Evolutionary conservation across 2,797 vertebrate species (phyloP), one percentile per base, ranked within the genome.

Genomic region (Enteromius mattozi): DNA sequence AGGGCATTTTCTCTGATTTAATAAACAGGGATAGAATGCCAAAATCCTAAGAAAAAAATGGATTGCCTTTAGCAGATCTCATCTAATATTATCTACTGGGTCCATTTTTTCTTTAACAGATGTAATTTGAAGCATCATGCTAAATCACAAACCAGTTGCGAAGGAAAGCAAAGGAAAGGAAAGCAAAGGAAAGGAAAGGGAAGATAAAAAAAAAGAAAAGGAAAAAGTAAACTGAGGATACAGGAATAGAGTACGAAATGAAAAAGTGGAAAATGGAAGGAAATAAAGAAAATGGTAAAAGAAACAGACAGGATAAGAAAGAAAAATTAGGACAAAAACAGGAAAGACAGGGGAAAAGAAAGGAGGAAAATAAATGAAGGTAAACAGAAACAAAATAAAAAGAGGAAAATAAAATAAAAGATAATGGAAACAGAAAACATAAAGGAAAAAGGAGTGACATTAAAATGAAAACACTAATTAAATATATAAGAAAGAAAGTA

Each of bases 1-100:
- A 89, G 81, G 87, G 71, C 79, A 81, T 83, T 87, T 89, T 83
- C 72, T 78, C 82, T 85, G 86, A 86, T 89, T 87, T 85, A 86
- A 88, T 84, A 85, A 88, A 88, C 56, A 74, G 49, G 56, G 71
- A 87, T 77, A 81, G 83, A 74, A 87, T 86, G 78, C 86, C 83
- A 90, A 71, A 78, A 78, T 88, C 87, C 85, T 87, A 77, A 86
- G 72, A 81, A 81, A 71, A 86, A 85, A 77, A 61, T 79, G 49
- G 78, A 88, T 88, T 87, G 86, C 86, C 86, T 81, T 86, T 35
- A 82, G 88, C 65, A 42, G 78, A 83, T 70, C 78, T 82, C 82
- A 89, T 86, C 83, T 78, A 85, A 88, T 89, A 88, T 70, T 78
- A 49, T 65, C 66, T 79, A 56, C 75, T 80, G 75, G 86, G 85